These are phyloP conservation scores for Agrypnia vestita DNA, from an alignment of 1,140 invertebrate genomes.

Conservation along the genomic window DNA sequence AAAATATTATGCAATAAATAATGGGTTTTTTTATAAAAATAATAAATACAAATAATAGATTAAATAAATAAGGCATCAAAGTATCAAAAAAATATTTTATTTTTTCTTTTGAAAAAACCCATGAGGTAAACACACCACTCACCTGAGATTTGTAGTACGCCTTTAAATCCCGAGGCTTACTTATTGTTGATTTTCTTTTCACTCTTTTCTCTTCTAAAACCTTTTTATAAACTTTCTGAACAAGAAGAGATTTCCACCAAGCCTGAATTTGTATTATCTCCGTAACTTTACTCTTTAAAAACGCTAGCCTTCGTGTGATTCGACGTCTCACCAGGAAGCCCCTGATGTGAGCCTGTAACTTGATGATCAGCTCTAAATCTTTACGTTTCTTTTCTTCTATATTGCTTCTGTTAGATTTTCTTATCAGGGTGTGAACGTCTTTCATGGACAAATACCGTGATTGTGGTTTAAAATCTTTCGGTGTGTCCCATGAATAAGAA, in stretches of 20 bases:
- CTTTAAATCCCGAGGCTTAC: constrained; percentile 68
- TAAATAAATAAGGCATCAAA: too few species aligned
- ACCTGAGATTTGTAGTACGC: constrained; percentile 73
- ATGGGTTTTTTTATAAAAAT: too few species aligned
- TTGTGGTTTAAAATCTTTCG: constrained; percentile 70
- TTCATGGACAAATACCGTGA: constrained; percentile 69
- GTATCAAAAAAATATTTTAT: too few species aligned
- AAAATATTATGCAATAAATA: too few species aligned
- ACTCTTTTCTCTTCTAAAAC: constrained; percentile 68
- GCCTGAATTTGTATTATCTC: constrained; percentile 78
- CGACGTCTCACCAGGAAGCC: constrained; percentile 77
- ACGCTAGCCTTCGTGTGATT: constrained; percentile 69
- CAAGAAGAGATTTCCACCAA: constrained; percentile 77
- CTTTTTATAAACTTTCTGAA: constrained; percentile 71
- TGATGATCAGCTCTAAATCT: constrained; percentile 67
- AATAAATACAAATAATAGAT: too few species aligned
- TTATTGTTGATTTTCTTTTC: constrained; percentile 65
- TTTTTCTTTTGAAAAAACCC: constrained; percentile 4
- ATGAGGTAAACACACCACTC: constrained; percentile 48
- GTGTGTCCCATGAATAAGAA: constrained; percentile 70
- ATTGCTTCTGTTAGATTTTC: constrained; percentile 70
- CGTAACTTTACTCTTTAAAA: constrained; percentile 72
- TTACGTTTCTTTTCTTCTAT: constrained; percentile 66
- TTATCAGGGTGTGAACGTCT: constrained; percentile 67
- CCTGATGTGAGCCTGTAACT: constrained; percentile 77